Evolutionary conservation across 2,797 vertebrate species (phyloP), one percentile per base, ranked within the genome.

Genomic region (Epinephelus coioides): DNA sequence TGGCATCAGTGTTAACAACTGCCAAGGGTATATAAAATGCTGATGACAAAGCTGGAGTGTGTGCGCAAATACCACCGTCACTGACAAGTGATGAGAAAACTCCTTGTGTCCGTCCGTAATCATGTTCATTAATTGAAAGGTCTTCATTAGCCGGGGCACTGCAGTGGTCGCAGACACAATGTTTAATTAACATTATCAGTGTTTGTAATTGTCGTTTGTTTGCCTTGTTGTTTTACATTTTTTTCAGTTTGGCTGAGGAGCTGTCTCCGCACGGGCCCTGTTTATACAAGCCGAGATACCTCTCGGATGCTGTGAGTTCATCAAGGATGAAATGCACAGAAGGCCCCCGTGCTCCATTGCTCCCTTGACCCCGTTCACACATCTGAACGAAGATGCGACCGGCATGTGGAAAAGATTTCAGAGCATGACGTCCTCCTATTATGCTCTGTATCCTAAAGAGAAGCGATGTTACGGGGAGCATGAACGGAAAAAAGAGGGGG

Each of bases 181-280:
- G 81, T 90, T 94, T 90, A 92, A 95, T 95, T 92, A 93, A 91
- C 87, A 90, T 82, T 87, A 92, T 92, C 91, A 90, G 87, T 62
- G 55, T 78, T 84, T 85, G 85, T 94, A 92, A 92, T 90, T 92
- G 89, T 92, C 83, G 89, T 93, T 91, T 92, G 90, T 94, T 93
- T 94, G 88, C 87, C 86, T 86, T 92, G 92, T 93, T 90, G 56
- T 78, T 90, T 94, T 86, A 85, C 88, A 93, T 94, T 94, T 92
- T 92, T 82, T 78, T 34, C 84, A 81, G 85, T 88, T 91, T 27
- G 61, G 63, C 18, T 56, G 64, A 83, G 83, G 74, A 63, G 69
- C 83, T 25, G 82, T 57, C 86, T 89, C 83, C 64, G 12, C 23
- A 25, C 19, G 61, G 51, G 27, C 60, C 61, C 47, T 46, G 57